Base-by-base conservation (phyloP, 2,113 vertebrate genomes). In the Sinocyclocheilus grahami region DNA sequence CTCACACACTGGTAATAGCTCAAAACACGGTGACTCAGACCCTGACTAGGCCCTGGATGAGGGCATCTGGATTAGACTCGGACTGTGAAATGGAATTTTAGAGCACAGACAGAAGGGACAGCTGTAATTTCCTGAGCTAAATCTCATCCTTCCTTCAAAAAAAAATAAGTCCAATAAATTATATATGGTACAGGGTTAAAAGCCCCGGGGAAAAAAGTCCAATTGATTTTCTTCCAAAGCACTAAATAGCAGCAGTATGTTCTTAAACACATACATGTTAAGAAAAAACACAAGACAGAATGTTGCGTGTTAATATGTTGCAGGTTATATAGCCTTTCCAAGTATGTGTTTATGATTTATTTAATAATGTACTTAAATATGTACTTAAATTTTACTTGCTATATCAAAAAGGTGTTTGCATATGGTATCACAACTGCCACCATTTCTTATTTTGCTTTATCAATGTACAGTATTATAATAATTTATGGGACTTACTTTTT, bases 81-180 rank as follows among this genome's bases (percentile, higher is more conserved):
- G 20, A 72, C 46, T 72, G 81, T 83, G 81, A 55, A 83, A 82
- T 69, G 63, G n/a, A 63, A 82, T 69, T 82, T 67, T 48, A 63
- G 55, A 80, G 78, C 33, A 63, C 58, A 78, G 51, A 55, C 12
- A 55, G 76, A 76, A 58, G 27, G 27, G 51, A 58, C 51, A 80
- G 30, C 53, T 62, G 33, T 62, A 63, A 80, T 80, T 39, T 62
- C 58, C 78, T 62, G 58, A 80, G 24, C 46, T 27, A 78, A 33
- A 55, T 55, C 75, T 33, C n/a, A 48, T 53, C 46, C 27, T 77
- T 77, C 24, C 33, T 78, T 51, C 1, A 24, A 77, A 77, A 27
- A 76, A 6, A 27, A 13, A 76, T 3, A 48, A 24, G 11, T 46
- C 42, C 42, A 75, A 48, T 48, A 75, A 48, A 22, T 11, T 42